These are phyloP conservation scores for Heteropelma amictum DNA, from an alignment of 2,888 invertebrate genomes.

Conservation along the genomic window DNA sequence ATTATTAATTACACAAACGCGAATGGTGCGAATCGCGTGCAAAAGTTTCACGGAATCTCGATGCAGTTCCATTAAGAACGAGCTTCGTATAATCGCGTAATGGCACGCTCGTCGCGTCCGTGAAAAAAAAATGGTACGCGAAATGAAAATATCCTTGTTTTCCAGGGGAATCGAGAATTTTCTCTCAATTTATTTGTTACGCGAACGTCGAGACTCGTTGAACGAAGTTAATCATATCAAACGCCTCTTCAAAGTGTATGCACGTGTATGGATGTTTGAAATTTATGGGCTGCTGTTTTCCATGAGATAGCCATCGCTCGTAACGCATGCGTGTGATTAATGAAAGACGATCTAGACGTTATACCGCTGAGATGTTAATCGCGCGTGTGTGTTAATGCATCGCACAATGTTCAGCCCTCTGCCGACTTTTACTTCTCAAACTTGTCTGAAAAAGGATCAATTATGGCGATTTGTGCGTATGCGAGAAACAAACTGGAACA, in stretches of 20 bases:
- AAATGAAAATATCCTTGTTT: slow-evolving; percentile 7
- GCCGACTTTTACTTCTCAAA: neutral
- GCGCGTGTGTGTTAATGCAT: no score
- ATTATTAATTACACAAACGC: slow-evolving; percentile 11
- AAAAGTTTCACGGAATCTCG: slow-evolving; percentile 21
- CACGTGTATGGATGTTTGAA: neutral
- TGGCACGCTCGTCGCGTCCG: slow-evolving; percentile 15
- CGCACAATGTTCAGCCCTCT: neutral
- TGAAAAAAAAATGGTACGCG: slow-evolving; percentile 1
- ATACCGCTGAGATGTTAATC: slow-evolving; percentile 10
- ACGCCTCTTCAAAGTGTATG: neutral
- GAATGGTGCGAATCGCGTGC: slow-evolving; percentile 23
- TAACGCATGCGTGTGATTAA: slow-evolving; percentile 4
- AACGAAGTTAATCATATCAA: slow-evolving; percentile 5
- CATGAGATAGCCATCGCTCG: slow-evolving; percentile 18
- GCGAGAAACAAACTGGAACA: no score
- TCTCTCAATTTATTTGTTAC: slow-evolving; percentile 21
- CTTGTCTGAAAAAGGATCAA: neutral
- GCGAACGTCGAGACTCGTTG: neutral
- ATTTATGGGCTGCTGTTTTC: neutral
- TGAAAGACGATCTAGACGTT: no score
- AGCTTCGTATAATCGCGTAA: slow-evolving; percentile 12
- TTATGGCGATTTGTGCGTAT: neutral
- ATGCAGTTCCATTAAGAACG: slow-evolving; percentile 25
- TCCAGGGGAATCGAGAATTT: slow-evolving; percentile 29